Evolutionary conservation across 2,113 vertebrate species (phyloP), one percentile per base, ranked within the genome.

Genomic region (Platichthys stellatus): DNA sequence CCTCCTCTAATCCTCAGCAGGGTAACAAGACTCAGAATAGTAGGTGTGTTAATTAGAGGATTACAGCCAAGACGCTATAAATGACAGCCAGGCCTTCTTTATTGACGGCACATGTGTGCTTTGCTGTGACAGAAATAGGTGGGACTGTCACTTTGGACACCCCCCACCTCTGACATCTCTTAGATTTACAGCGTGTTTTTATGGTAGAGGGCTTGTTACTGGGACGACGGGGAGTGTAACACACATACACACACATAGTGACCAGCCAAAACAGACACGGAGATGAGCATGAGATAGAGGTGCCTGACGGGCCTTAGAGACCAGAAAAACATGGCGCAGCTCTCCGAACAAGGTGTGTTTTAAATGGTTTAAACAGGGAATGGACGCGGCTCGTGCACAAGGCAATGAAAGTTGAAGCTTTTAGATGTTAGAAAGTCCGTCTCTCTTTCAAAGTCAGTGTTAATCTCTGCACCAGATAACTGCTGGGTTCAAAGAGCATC

Each of bases 31-130:
- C 87, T 87, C 72, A 89, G 86, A 92, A 93, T 92, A 92, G 90
- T 72, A 88, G 83, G 69, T 78, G 88, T 86, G 87, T 92, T 92
- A 92, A 93, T 93, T 90, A 91, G 90, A 81, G 85, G 86, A 91
- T 88, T 79, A 90, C 69, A 86, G 89, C 84, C 80, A 80, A 82
- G 72, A 71, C 5, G 60, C 80, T 89, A 84, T 80, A 90, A 90
- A 88, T 86, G 88, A 90, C 86, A 88, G 74, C 62, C 62, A 35
- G 74, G 82, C 70, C 59, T 43, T 76, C 63, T 90, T 90, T 93
- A 89, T 88, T 87, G 82, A 88, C 73, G 73, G 86, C 79, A 92
- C 89, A 88, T 80, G 84, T 86, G 86, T 73, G 70, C 57, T 72
- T 83, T 23, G 81, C 86, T 54, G 80, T 0, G 80, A 88, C 88